Conservation (phyloP, 2,113 vertebrate genomes). For the Triplophysa tibetana region DNA sequence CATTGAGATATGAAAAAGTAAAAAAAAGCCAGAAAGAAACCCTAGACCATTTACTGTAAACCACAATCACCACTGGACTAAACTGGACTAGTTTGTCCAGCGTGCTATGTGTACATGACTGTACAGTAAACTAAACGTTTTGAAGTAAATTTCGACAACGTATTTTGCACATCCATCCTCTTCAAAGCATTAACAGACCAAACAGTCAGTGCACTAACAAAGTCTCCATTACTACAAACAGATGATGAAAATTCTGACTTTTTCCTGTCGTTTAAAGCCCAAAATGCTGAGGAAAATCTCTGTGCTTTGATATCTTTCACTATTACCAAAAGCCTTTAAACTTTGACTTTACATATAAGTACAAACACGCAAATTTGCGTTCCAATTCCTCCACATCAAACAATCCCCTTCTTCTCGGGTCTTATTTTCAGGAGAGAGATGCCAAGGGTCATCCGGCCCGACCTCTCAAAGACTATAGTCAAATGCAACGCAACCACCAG, state of each 20-base stretch:
- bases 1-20: too few relatives aligned
- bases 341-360: not conserved
- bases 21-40: too few relatives aligned
- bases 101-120: too few relatives aligned
- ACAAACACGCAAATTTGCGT: not conserved
- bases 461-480: not conserved
- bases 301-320: conserved; percentile 23
- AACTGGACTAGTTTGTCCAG: not conserved
- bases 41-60: conserved; percentile 22
- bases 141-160: too few relatives aligned
- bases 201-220: not conserved
- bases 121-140: too few relatives aligned
- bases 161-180: not conserved
- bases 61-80: conserved; percentile 19
- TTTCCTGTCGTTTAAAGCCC: not conserved
- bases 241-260: conserved; percentile 3
- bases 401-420: not conserved
- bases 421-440: not conserved
- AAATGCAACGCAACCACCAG: not conserved
- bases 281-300: conserved; percentile 20
- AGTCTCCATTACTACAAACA: not conserved
- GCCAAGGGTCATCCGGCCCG: not conserved
- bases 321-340: conserved; percentile 13
- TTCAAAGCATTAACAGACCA: not conserved
- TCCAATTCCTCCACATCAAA: conserved; percentile 23